Percentiles rank a stretch among this genome's conserved stretches.
phyloP scores from a whole-genome alignment of 2,888 invertebrate species.

The Agonopterix heracliana region DNA sequence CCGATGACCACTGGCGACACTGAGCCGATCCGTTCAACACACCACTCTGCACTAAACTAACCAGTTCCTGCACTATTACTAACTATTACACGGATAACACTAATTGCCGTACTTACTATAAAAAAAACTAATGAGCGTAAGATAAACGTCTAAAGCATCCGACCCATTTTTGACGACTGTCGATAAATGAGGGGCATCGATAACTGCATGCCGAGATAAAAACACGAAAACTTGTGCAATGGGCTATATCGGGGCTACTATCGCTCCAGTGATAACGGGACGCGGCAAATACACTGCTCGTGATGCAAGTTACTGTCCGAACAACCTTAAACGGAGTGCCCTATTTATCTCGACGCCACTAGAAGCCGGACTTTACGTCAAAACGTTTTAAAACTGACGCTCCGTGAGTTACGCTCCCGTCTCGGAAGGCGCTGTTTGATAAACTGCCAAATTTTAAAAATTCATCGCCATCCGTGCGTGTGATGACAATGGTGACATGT shows the following conservation, averaged over 20 bases:
- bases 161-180: constrained; percentile 37
- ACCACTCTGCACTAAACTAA: constrained; percentile 33
- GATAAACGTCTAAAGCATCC: constrained; percentile 20
- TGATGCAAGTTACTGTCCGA: constrained; percentile 36
- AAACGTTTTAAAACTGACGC: constrained; percentile 20
- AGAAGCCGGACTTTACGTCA: constrained; percentile 7
- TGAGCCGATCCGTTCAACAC: constrained; percentile 21
- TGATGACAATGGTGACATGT: background rate
- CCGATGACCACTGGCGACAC: constrained; percentile 66
- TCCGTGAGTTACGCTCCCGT: constrained; percentile 7
- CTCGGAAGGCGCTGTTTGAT: constrained; percentile 24
- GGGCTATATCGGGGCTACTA: constrained; percentile 46
- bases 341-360: constrained; percentile 35
- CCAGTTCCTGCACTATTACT: constrained; percentile 27
- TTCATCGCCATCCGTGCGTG: constrained; percentile 11
- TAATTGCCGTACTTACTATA: constrained; percentile 20
- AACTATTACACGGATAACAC: constrained; percentile 19
- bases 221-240: constrained; percentile 42
- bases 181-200: constrained; percentile 44
- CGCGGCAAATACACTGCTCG: constrained; percentile 41
- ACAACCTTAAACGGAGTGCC: constrained; percentile 36
- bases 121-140: constrained; percentile 9
- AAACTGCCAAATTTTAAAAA: constrained; percentile 28
- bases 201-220: constrained; percentile 62
- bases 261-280: constrained; percentile 58